These are phyloP conservation scores for Platypus cylindrus DNA, from an alignment of 2,888 invertebrate genomes.

Conservation along the genomic window DNA sequence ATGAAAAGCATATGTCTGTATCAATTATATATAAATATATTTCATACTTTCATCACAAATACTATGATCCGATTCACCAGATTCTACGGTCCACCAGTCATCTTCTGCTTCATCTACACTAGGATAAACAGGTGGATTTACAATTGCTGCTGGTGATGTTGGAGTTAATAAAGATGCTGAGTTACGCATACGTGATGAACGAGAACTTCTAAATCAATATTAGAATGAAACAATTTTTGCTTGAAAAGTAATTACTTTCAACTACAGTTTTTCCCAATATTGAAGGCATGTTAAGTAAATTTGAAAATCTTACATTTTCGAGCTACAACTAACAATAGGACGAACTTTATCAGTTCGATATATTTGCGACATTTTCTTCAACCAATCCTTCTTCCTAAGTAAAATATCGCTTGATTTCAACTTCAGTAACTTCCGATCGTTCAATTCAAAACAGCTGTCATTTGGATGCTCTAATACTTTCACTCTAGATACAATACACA, in stretches of 20 bases:
- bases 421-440: slow-evolving; percentile 75
- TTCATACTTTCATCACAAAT: neutral
- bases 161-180: slow-evolving; percentile 7
- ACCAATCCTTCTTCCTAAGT: slow-evolving; percentile 68
- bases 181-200: slow-evolving; percentile 20
- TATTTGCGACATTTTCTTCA: slow-evolving; percentile 40
- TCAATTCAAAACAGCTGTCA: slow-evolving; percentile 78
- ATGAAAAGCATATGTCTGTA: too few species aligned
- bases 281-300: too few species aligned
- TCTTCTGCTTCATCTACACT: slow-evolving; percentile 26
- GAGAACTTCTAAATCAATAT: slow-evolving; percentile 12
- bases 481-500: slow-evolving; percentile 38
- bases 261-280: too few species aligned
- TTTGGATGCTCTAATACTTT: slow-evolving; percentile 77
- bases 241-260: too few species aligned
- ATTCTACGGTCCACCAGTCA: slow-evolving; percentile 34
- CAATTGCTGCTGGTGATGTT: slow-evolving; percentile 6
- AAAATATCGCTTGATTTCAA: slow-evolving; percentile 63
- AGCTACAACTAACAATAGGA: slow-evolving; percentile 23
- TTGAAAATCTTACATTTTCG: slow-evolving; percentile 23
- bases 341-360: slow-evolving; percentile 29
- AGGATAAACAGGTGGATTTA: slow-evolving; percentile 8
- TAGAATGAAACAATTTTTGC: slow-evolving; percentile 8
- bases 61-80: slow-evolving; percentile 23
- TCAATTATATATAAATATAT: neutral